Base-by-base conservation (phyloP, 1,140 invertebrate species). In the Bombus sibiricus region DNA sequence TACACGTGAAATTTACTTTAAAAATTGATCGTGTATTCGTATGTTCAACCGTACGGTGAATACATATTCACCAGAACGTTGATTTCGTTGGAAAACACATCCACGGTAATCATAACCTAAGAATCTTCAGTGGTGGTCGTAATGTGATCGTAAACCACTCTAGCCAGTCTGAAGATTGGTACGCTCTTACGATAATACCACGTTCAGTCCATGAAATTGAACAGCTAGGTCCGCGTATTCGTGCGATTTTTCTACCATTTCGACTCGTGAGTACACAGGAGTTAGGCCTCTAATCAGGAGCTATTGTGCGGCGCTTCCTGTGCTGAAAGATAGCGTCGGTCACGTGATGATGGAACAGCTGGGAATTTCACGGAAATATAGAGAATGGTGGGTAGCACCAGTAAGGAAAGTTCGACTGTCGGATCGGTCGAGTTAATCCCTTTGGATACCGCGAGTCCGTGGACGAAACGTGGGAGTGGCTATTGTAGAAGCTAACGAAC, bases 401-500 rank as follows among this genome's bases (percentile, higher is more conserved):
- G 69, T n/a, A n/a, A 71, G 37, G 39, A 71, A 71, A 71, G 28
- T 71, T 71, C 25, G 39, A 28, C 12, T 10, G 37, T 8, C 25
- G 69, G 39, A 71, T 71, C 25, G 69, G 12, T 41, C 25, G 37
- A 71, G 22, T 71, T 41, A 71, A 41, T 71, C 37, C 22, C 37
- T 37, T 39, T 13, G 68, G 68, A 71, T 5, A 2, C 22, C 25
- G 34, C 37, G 22, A 37, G 37, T 13, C 12, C 12, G 13, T 15
- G 25, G 12, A 41, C 37, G 69, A n/a, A 71, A 41, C 69, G 12
- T 41, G 39, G 69, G 69, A 71, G 69, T 71, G 69, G 69, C 69
- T 15, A 71, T 15, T 41, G 69, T 41, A 6, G 25, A 6, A 12
- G 12, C 10, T 41, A 71, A 71, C 69, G 39, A 71, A 71, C 69